phyloP scores from a whole-genome alignment of 2,797 vertebrate genomes.

The Coluber constrictor region DNA sequence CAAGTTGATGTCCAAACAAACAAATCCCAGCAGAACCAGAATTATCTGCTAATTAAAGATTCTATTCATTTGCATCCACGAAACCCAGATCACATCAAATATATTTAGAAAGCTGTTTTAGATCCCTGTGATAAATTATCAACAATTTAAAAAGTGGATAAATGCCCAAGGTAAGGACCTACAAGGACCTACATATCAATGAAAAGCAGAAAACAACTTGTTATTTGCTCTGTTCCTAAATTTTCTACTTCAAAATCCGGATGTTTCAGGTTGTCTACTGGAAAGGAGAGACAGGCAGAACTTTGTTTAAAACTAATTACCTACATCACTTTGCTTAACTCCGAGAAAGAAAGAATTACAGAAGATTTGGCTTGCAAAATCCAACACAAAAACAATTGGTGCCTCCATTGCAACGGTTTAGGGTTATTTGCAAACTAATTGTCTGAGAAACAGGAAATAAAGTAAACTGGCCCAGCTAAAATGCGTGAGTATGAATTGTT shows the following conservation, averaged over 20 bases:
- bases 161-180: background rate
- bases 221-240: background rate
- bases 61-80: background rate
- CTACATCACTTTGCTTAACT: background rate
- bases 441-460: background rate
- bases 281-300: background rate
- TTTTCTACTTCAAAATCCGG: background rate
- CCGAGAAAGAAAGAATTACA: background rate
- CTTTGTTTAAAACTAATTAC: background rate
- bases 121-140: background rate
- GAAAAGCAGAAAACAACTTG: background rate
- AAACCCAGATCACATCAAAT: background rate
- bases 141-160: background rate
- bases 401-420: background rate
- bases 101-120: background rate
- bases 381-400: background rate
- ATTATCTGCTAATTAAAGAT: background rate
- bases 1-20: background rate
- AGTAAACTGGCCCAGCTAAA: background rate
- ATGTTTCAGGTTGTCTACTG: background rate
- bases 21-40: background rate
- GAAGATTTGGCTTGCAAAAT: background rate
- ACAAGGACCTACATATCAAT: background rate
- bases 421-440: background rate
- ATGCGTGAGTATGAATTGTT: background rate